Percentiles rank a stretch among this genome's conserved stretches.
Conservation (phyloP, 2,113 vertebrate species). For the Macheiramphus alcinus region DNA sequence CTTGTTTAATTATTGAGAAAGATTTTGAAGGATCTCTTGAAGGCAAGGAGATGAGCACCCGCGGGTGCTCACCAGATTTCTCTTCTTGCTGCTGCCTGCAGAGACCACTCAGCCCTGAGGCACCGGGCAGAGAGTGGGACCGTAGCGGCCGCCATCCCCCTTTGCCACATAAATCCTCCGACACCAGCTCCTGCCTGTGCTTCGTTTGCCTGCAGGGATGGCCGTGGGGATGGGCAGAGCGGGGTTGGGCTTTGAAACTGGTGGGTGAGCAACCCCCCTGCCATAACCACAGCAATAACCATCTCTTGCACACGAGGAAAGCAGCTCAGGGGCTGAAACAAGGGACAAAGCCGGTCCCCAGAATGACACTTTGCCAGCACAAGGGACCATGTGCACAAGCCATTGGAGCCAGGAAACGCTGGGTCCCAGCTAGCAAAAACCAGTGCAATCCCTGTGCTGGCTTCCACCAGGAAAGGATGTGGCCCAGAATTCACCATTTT, state of each 20-base stretch:
- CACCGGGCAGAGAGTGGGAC: rapidly evolving
- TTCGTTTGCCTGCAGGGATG: too few relatives aligned
- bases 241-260: rapidly evolving
- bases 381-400: rapidly evolving
- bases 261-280: neutral
- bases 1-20: conserved; percentile 59
- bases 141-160: rapidly evolving
- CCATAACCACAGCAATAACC: rapidly evolving
- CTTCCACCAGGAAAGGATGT: rapidly evolving
- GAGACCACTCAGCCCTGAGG: neutral
- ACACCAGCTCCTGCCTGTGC: neutral
- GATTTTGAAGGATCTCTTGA: conserved; percentile 13
- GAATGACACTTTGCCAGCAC: neutral
- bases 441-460: neutral
- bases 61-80: neutral
- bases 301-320: rapidly evolving
- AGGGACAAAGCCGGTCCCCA: neutral
- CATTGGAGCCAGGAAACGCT: rapidly evolving
- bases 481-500: neutral
- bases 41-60: neutral
- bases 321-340: rapidly evolving
- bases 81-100: neutral
- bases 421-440: neutral
- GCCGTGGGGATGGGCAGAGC: rapidly evolving
- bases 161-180: rapidly evolving